Evolutionary conservation across 1,140 invertebrate species (phyloP), one percentile per base, ranked within the genome.

Genomic region (Anastrepha obliqua): DNA sequence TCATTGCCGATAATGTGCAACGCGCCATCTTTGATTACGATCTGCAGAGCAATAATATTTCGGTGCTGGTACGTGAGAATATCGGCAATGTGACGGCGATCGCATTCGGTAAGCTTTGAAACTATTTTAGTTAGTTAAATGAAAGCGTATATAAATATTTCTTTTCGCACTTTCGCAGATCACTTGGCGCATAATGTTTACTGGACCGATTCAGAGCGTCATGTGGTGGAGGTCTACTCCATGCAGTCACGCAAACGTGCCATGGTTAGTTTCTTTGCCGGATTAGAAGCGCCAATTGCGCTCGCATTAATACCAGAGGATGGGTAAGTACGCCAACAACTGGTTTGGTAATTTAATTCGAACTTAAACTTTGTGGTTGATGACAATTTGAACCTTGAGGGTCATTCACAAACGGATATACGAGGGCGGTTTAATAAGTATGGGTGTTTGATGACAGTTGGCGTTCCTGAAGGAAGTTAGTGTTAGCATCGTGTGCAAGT

Each of bases 111-210:
- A 89, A 94, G 92, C 89, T 9, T 55, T 67, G 4, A 17, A 62
- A 15, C 6, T 17, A 17, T 62, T 55, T 2, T 6, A 8, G 51
- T 55, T 17, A 1, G 29, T 1, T 29, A 29, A 29, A 65, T 65
- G 64, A 51, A 7, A 78, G 2, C 58, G 0, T 60, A 3, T 47
- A 55, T 85, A 39, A 29, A 1, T 86, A 11, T 15, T n/a, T 9
- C 42, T 5, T 86, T 86, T 51, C 20, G 0, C 11, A 55, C 55
- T 51, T 44, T 91, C 91, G 44, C 89, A 94, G 96, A 97, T 93
- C 93, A 95, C 88, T 91, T 95, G 17, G 95, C 95, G 0, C 95
- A 96, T 60, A 95, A 95, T 88, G 91, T 97, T 0, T 97, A 97
- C 90, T 95, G 96, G 90, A 92, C 95, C 88, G 96, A 97, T 89